These are phyloP conservation scores for Nemapogon koenigi DNA, from an alignment of 2,888 invertebrate species.

Conservation along the genomic window DNA sequence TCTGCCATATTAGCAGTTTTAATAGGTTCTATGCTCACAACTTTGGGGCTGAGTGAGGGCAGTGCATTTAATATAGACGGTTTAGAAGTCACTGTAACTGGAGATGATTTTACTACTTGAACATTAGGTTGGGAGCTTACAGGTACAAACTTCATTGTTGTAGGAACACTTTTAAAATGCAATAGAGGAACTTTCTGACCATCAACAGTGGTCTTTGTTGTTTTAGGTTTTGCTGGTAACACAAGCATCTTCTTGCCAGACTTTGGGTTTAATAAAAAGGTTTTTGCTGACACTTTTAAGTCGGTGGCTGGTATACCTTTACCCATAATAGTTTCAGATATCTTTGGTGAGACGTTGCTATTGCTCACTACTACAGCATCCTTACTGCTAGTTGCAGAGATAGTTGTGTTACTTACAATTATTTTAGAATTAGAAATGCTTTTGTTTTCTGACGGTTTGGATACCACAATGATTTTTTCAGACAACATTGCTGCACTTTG, in stretches of 20 bases:
- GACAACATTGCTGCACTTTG: slow-evolving; percentile 27
- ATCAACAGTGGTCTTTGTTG: slow-evolving; percentile 36
- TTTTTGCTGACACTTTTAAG: slow-evolving; percentile 55
- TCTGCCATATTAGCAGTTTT: slow-evolving; percentile 56
- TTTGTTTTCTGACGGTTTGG: slow-evolving; percentile 41
- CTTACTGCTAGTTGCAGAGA: slow-evolving; percentile 27
- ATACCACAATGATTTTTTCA: slow-evolving; percentile 57
- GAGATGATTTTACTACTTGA: slow-evolving; percentile 29
- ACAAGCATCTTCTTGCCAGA: slow-evolving; percentile 60
- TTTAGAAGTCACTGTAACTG: slow-evolving; percentile 40
- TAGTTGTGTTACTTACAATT: slow-evolving; percentile 37
- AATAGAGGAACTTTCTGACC: slow-evolving; percentile 42
- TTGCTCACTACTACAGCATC: slow-evolving; percentile 29
- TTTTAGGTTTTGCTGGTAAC: slow-evolving; percentile 45
- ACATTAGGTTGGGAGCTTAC: slow-evolving; percentile 41
- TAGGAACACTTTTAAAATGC: slow-evolving; percentile 52
- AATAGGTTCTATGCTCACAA: slow-evolving; percentile 30
- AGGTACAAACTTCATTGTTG: slow-evolving; percentile 53
- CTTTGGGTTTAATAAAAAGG: slow-evolving; percentile 53
- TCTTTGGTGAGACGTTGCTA: slow-evolving; percentile 34
- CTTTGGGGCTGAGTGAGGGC: slow-evolving; percentile 28
- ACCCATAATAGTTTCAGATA: slow-evolving; percentile 41
- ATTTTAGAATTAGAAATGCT: slow-evolving; percentile 38
- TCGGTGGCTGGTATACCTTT: slow-evolving; percentile 57
- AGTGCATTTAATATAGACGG: slow-evolving; percentile 31